phyloP scores from a whole-genome alignment of 2,797 vertebrate genomes.

The Helarctos malayanus region DNA sequence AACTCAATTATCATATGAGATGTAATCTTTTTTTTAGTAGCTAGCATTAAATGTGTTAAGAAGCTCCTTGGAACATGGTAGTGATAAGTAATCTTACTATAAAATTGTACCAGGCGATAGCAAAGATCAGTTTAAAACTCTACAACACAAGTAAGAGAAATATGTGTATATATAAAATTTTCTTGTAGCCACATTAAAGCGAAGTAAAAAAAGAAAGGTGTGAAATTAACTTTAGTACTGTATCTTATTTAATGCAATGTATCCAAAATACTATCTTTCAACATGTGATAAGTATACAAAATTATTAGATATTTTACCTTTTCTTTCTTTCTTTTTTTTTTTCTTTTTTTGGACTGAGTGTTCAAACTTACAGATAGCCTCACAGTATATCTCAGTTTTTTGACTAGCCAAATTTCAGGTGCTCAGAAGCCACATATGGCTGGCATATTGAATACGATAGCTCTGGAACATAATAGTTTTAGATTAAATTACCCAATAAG shows the following conservation, averaged over 20 bases:
- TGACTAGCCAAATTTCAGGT: neutral
- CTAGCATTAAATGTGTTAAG: conserved; percentile 15
- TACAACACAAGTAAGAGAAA: conserved; percentile 36
- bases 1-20: neutral
- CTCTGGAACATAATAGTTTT: neutral
- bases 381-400: neutral
- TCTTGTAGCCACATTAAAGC: neutral
- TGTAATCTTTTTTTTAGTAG: neutral
- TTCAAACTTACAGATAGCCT: neutral
- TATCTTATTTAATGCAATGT: neutral
- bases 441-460: neutral
- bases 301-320: neutral
- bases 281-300: neutral
- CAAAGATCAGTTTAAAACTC: conserved; percentile 53
- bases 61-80: neutral
- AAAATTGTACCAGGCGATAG: neutral
- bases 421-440: neutral
- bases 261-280: conserved; percentile 25
- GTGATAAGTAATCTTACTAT: neutral
- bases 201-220: neutral
- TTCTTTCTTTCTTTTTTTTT: neutral
- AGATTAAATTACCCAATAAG: neutral
- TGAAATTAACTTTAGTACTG: conserved; percentile 25
- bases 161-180: neutral
- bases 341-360: neutral